Percentiles rank a stretch among this genome's conserved stretches.
These are phyloP conservation scores for Acinonyx jubatus DNA, from an alignment of 2,113 vertebrate species.

Conservation along the genomic window DNA sequence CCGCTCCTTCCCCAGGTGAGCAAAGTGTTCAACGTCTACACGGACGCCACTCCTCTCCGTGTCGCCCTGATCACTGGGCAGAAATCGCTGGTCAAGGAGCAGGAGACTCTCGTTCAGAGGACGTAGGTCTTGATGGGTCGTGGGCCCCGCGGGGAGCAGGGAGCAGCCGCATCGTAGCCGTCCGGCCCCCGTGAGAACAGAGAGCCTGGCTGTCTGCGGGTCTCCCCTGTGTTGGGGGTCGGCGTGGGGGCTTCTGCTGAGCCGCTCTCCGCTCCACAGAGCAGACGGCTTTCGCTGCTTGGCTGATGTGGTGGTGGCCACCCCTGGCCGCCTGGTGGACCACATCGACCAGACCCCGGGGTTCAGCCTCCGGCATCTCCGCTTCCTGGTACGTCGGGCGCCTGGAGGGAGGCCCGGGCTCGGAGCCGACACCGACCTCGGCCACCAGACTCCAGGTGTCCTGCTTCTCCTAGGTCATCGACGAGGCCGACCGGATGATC, in stretches of 20 bases:
- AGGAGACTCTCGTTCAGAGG: slow-evolving; percentile 89
- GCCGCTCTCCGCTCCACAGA: slow-evolving; percentile 56
- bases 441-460: too few relatives aligned
- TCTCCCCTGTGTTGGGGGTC: accelerated
- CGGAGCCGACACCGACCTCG: accelerated
- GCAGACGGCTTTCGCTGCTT: slow-evolving; percentile 86
- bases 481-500: slow-evolving; percentile 97
- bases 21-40: slow-evolving; percentile 93
- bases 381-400: slow-evolving; percentile 90
- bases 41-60: slow-evolving; percentile 88
- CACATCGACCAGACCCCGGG: slow-evolving; percentile 92
- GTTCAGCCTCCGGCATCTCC: slow-evolving; percentile 91
- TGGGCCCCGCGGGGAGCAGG: background rate
- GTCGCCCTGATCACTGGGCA: slow-evolving; percentile 92
- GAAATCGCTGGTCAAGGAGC: slow-evolving; percentile 91
- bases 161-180: background rate
- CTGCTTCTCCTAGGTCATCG: slow-evolving; percentile 87
- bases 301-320: slow-evolving; percentile 96
- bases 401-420: accelerated
- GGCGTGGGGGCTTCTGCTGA: background rate
- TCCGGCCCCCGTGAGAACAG: background rate
- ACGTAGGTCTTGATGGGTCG: slow-evolving; percentile 82
- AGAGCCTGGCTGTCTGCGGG: background rate
- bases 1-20: slow-evolving; percentile 86
- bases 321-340: slow-evolving; percentile 96